Conservation (phyloP, 2,797 vertebrate genomes). For the Garrulus glandarius region DNA sequence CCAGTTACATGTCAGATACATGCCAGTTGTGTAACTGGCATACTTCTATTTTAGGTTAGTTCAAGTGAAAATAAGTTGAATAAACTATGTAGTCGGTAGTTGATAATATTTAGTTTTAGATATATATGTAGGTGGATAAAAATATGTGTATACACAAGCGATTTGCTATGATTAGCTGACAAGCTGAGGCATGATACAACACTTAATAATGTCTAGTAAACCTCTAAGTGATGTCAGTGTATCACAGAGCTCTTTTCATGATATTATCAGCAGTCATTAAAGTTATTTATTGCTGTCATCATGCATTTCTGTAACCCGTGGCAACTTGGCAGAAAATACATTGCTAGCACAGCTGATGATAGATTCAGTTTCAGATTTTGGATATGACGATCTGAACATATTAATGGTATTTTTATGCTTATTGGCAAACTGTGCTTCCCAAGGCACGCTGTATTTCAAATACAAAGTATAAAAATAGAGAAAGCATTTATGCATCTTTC, state of each 20-base stretch:
- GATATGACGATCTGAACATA: constrained; percentile 32
- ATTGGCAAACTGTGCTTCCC: background rate
- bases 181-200: constrained; percentile 41
- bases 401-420: constrained; percentile 46
- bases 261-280: constrained; percentile 63
- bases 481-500: background rate
- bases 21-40: background rate
- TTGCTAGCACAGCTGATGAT: constrained; percentile 63
- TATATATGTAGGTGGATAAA: background rate
- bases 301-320: constrained; percentile 53
- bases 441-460: background rate
- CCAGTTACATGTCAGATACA: background rate
- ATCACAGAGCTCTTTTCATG: constrained; percentile 43
- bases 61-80: background rate
- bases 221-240: constrained; percentile 52
- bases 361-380: constrained; percentile 68
- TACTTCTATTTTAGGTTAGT: background rate
- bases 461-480: background rate
- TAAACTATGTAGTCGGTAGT: background rate
- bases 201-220: constrained; percentile 49
- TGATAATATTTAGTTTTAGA: background rate
- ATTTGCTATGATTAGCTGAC: constrained; percentile 36
- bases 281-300: constrained; percentile 74
- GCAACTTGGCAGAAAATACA: constrained; percentile 64
- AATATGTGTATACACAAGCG: background rate